Evolutionary conservation across 2,888 invertebrate species (phyloP).

Genomic region (Andrena bicolor): DNA sequence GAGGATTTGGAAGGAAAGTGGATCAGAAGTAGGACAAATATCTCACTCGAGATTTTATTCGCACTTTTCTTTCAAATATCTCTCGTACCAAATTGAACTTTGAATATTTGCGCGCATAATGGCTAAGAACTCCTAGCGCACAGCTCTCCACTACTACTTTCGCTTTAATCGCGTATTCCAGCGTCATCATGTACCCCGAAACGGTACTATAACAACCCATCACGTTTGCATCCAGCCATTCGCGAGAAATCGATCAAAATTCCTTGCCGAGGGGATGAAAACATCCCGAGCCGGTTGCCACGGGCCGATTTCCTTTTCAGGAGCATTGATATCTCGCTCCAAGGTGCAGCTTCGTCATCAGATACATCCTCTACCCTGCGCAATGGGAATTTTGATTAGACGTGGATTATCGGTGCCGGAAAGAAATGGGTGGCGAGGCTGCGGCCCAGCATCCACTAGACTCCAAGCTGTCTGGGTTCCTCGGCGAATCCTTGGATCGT

Average conservation of each 20-base stretch:
- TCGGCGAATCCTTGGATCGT: constrained; percentile 76
- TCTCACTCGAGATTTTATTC: too few species aligned
- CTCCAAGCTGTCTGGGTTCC: constrained; percentile 83
- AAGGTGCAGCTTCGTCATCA: not conserved
- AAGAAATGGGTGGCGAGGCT: constrained; percentile 40
- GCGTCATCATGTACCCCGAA: not conserved
- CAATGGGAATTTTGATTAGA: constrained; percentile 45
- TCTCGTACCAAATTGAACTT: too few species aligned
- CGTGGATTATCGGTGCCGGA: constrained; percentile 39
- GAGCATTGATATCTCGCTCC: constrained; percentile 23
- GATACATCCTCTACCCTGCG: constrained; percentile 8
- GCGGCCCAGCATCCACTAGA: constrained; percentile 68
- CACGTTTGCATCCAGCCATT: not conserved
- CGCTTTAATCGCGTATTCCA: not conserved
- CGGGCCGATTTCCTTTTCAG: not conserved
- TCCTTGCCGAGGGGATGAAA: not conserved
- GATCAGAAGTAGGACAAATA: too few species aligned
- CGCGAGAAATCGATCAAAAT: constrained; percentile 6
- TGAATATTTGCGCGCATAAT: too few species aligned
- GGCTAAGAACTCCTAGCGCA: not conserved
- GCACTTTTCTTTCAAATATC: too few species aligned
- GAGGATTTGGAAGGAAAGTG: not conserved
- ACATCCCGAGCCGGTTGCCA: not conserved
- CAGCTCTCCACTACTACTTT: not conserved
- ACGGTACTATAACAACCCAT: not conserved